Base-by-base conservation (phyloP, 2,888 invertebrate genomes). In the Dynastes tityus region DNA sequence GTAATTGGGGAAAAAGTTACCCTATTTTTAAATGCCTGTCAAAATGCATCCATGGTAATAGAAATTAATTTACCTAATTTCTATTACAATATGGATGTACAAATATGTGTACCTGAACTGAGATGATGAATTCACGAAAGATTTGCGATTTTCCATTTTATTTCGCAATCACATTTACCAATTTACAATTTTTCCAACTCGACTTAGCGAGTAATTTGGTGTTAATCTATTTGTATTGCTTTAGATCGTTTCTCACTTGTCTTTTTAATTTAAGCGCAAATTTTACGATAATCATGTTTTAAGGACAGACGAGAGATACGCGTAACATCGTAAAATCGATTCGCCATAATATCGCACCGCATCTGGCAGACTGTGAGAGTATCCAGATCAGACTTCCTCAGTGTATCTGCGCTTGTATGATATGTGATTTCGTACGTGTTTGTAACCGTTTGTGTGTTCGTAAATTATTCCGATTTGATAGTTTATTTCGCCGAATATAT, bases 401-500 rank as follows among this genome's bases (percentile, higher is more conserved):
- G 68, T 27, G 29, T 68, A 29, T 68, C 22, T 51, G 68, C 68
- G 49, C 5, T 22, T 67, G 37, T 49, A 49, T 22, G 51, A 68
- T 68, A 68, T 51, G 27, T 13, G 51, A 68, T 68, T 27, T 51
- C 29, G 29, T 51, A 5, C n/a, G 29, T 68, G 16, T 68, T 27
- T 61, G 61, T 32, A 32, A 27, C 8, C 13, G 13, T 63, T 22
- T 63, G 0, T 63, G 29, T 32, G 63, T 63, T 32, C 32, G 53
- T 49, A 51, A 49, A 51, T 29, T 68, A 51, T 68, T n/a, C 68
- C 49, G 51, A 68, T 49, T 68, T 51, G 51, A 68, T 68, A 68
- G 68, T 68, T 68, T 68, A 68, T 68, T 68, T 68, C 68, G 5
- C n/a, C 16, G 65, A 29, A 51, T 68, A 68, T 68, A 68, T 68